These are phyloP conservation scores for Oryzias woworae DNA, from an alignment of 2,113 vertebrate genomes.

Conservation along the genomic window DNA sequence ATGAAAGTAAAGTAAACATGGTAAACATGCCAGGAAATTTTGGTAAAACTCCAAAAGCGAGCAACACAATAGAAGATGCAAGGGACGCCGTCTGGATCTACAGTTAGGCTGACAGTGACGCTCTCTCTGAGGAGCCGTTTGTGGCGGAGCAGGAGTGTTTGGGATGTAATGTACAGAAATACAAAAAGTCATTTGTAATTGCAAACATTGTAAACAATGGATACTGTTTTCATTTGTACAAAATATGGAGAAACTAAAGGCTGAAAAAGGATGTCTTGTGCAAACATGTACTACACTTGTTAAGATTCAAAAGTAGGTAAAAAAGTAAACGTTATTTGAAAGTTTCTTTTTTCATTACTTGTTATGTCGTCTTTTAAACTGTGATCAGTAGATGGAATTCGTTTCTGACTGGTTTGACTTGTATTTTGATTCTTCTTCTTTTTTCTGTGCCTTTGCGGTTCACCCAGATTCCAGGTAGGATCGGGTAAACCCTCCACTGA, in stretches of 20 bases:
- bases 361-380: too few species aligned
- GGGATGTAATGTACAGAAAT: neutral
- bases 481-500: too few species aligned
- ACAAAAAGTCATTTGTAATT: neutral
- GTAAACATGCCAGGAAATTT: constrained; percentile 68
- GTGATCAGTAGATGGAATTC: too few species aligned
- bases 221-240: neutral
- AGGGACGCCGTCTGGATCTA: constrained; percentile 28
- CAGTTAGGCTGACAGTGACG: constrained; percentile 27
- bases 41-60: constrained; percentile 58
- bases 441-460: too few species aligned
- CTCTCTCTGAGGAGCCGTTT: neutral
- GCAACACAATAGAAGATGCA: constrained; percentile 35
- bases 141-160: neutral
- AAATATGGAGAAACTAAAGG: neutral
- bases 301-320: too few species aligned
- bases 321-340: too few species aligned
- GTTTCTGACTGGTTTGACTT: too few species aligned
- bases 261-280: neutral
- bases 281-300: too few species aligned
- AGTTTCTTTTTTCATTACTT: too few species aligned
- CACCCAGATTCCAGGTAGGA: too few species aligned
- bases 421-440: too few species aligned
- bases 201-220: neutral
- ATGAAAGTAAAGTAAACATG: constrained; percentile 73